Evolutionary conservation across 1,140 invertebrate species (phyloP), one percentile per base, ranked within the genome.

Genomic region (Asobara japonica): DNA sequence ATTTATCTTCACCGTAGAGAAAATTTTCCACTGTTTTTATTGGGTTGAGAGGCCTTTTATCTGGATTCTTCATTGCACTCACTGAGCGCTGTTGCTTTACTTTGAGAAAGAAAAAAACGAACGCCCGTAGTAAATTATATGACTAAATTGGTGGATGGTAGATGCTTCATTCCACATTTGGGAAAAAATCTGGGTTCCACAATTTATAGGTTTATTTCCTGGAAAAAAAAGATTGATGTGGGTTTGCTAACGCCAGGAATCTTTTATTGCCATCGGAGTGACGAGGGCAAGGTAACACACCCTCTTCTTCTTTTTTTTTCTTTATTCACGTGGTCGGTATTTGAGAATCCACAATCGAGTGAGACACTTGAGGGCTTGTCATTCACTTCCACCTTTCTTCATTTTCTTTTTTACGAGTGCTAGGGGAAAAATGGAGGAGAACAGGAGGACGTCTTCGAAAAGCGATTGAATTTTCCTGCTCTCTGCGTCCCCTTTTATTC

Each of bases 301-400:
- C 13, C 1, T 48, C 22, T 67, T 69, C 62, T 31, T 60, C 36
- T 51, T 16, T 13, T 33, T 33, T 69, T 38, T n/a, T 16, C 20
- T 22, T 20, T 38, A 56, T 60, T 69, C 27, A 60, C 66, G 45
- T 20, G 45, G 20, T 61, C n/a, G 10, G 29, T 61, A 45, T 67
- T 45, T 13, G 11, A 29, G 41, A 45, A 48, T 2, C 51, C 18
- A 13, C 18, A 51, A 69, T 18, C 8, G 10, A 60, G 48, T 71
- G 60, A 62, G 68, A 71, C 66, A 71, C 60, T 73, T 56, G 72
- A 76, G 65, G 78, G 78, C 74, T 75, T 78, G 72, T 72, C 71
- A 76, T 69, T 74, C 69, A 41, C 25, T 41, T 45, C n/a, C 18
- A 36, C 0, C 61, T 60, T 36, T 20, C 38, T 71, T 36, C 27